Base-by-base conservation (phyloP, 1,140 invertebrate species). In the Drosophila pachea region DNA sequence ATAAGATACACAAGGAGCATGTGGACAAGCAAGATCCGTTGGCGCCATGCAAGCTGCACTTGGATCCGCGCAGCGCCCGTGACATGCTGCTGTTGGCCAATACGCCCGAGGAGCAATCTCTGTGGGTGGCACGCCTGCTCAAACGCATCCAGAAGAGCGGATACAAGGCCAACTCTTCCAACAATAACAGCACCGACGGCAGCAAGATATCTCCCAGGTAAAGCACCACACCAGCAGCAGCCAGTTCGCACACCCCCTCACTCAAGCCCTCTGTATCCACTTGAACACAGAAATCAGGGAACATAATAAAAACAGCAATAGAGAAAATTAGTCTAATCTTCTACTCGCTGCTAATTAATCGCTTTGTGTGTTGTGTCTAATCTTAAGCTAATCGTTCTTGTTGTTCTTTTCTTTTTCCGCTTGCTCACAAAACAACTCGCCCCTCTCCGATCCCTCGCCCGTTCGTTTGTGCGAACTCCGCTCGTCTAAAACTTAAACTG, bases 1-100 rank as follows among this genome's bases (percentile, higher is more conserved):
- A 97, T 78, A 99, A 99, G 92, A 95, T 99, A 73, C 98, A 99
- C 90, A 95, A 96, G 90, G 97, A 99, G 88, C 97, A 99, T 93
- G 93, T 97, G 86, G 91, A 93, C 83, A 96, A 96, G 88, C 94
- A 96, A 89, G 93, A 95, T 86, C 92, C 93, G 32, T 93, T 97
- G 86, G 95, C 95, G 52, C 95, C 95, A 33, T 97, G 96, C 90
- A 97, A 98, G 91, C 92, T 99, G 45, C 96, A 98, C 88, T 96
- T 96, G 79, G 97, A 99, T 92, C 95, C 96, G 48, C 96, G 95
- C 73, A 95, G 94, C 74, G 97, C 97, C 67, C 96, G 97, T 88
- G 97, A 99, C 90, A 91, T 99, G 82, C 91, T 99, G 47, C 91
- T 99, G 59, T 91, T 99, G 73, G 97, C 97, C 16, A 90, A 93